Base-by-base conservation (phyloP, 2,888 invertebrate species). In the Torymus auratus region DNA sequence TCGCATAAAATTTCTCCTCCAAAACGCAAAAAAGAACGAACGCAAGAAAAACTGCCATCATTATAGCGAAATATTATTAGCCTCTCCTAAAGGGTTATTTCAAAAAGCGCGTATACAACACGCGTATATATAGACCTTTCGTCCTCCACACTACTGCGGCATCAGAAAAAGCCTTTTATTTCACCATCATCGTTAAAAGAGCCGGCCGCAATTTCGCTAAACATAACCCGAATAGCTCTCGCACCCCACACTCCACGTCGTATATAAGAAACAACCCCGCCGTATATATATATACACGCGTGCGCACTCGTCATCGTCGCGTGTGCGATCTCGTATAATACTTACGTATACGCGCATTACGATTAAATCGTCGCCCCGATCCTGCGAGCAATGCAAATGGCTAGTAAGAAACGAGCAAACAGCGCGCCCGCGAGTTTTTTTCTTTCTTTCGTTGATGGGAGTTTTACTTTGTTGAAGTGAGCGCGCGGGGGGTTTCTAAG, bases 261-360 rank as follows among this genome's bases (percentile, higher is more conserved):
- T 13, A n/a, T 55, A 64, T 41, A 41, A 56, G 12, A 11, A 41
- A 56, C 17, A 67, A n/a, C 10, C 17, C 41, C 7, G 41, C 41
- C 41, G 7, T 41, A 41, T 7, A 41, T 41, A 41, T 41, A 41
- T 41, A 41, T 0, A 28, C 7, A 41, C 41, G 41, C 41, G 41
- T 41, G 41, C 23, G 55, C 28, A 60, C 68, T 68, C 61, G 76
- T 68, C 68, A 76, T 76, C 82, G 84, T 85, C 82, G 81, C 82
- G 81, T 82, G 84, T 82, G 76, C 41, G 41, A 41, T 41, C 41
- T 41, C 7, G 41, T 41, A 41, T 41, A 41, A 7, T 81, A 73
- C 82, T 80, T 80, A 72, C 52, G 73, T 82, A 65, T 69, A 75
- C 71, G 80, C 73, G 82, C 84, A 83, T 83, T 80, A 83, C 82